Conservation (phyloP, 92 coral and sea anemone genomes). For the Parazoanthus atlanticus region DNA sequence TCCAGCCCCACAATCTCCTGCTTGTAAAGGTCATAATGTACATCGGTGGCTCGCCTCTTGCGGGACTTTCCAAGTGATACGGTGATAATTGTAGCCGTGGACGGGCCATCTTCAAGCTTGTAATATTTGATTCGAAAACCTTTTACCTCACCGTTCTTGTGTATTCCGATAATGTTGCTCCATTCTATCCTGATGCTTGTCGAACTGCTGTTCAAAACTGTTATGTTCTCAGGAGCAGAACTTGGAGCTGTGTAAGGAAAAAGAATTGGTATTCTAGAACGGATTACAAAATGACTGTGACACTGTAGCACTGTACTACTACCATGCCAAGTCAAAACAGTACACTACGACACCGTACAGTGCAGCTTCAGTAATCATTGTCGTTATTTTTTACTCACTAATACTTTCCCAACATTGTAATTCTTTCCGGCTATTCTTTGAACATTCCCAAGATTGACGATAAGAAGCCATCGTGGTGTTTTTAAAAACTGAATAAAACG, state of each 20-base stretch:
- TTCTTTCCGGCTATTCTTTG: too few species aligned
- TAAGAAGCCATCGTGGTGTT: too few species aligned
- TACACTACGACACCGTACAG: too few species aligned
- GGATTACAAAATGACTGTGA: too few species aligned
- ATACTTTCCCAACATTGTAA: too few species aligned
- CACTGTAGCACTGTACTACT: too few species aligned
- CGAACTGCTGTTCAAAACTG: conserved; percentile 28
- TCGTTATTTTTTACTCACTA: too few species aligned
- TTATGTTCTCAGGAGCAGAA: conserved; percentile 24
- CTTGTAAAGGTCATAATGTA: conserved; percentile 20
- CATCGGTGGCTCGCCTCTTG: conserved; percentile 25
- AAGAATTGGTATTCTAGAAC: neutral
- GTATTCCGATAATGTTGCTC: neutral
- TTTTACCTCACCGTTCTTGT: conserved; percentile 19
- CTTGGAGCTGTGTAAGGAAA: conserved; percentile 17
- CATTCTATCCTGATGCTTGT: conserved; percentile 39
- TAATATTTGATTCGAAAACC: conserved; percentile 41
- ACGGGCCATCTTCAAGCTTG: conserved; percentile 28
- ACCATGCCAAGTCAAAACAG: too few species aligned
- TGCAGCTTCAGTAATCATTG: too few species aligned
- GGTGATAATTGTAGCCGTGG: conserved; percentile 11
- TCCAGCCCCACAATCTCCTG: conserved; percentile 43
- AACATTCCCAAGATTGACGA: too few species aligned
- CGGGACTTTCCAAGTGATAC: neutral
- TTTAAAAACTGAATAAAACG: too few species aligned